phyloP scores from a whole-genome alignment of 1,140 invertebrate genomes.

The Amyelois transitella region DNA sequence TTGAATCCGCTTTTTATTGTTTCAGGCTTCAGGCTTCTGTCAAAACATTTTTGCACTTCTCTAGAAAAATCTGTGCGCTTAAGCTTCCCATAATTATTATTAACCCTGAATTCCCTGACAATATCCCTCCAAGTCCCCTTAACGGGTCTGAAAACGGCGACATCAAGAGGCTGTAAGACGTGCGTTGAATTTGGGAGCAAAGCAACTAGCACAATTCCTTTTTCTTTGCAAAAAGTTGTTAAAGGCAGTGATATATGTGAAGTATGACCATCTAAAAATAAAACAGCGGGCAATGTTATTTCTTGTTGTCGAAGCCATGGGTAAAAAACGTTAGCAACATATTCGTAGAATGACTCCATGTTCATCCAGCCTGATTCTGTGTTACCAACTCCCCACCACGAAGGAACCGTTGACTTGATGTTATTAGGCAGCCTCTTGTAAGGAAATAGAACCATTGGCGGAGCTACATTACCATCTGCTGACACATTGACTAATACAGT shows the following conservation, averaged over 20 bases:
- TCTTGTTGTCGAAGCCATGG: background rate
- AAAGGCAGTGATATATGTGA: conserved; percentile 40
- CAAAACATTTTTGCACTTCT: too few relatives aligned
- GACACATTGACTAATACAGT: background rate
- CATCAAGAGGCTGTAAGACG: conserved; percentile 59
- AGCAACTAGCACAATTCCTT: conserved; percentile 34
- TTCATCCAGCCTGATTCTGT: conserved; percentile 60
- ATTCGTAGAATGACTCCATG: conserved; percentile 45
- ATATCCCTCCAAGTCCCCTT: conserved; percentile 14
- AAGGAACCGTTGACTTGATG: conserved; percentile 14
- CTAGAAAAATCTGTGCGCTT: too few relatives aligned
- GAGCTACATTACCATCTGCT: background rate
- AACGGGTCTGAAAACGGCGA: conserved; percentile 24
- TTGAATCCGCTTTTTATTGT: too few relatives aligned
- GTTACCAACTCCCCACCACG: conserved; percentile 36
- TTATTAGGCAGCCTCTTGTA: conserved; percentile 3
- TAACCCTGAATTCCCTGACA: too few relatives aligned
- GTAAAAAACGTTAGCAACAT: conserved; percentile 8
- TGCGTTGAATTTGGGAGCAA: conserved; percentile 61
- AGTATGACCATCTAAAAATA: conserved; percentile 50
- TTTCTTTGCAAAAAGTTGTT: conserved; percentile 34
- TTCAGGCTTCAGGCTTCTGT: too few relatives aligned
- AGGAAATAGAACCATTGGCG: background rate
- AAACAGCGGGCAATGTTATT: conserved; percentile 11
- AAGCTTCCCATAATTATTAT: too few relatives aligned